Conservation (phyloP, 2,888 invertebrate genomes). For the Villa cingulata region DNA sequence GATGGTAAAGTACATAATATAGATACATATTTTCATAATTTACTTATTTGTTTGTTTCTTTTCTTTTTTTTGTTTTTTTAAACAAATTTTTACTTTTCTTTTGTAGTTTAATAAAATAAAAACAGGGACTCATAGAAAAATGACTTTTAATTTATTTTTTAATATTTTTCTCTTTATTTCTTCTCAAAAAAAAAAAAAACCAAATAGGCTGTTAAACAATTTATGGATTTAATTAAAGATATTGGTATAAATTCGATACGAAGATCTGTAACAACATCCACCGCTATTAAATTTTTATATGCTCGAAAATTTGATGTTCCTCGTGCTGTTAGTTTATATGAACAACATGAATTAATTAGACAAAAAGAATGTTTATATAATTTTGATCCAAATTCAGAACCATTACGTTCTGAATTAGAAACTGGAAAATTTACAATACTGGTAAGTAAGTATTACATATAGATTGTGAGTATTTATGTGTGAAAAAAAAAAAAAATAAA, state of each 20-base stretch:
- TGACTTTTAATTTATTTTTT: no score
- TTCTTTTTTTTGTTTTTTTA: no score
- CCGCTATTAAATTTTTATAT: constrained; percentile 83
- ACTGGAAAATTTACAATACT: constrained; percentile 94
- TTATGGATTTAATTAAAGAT: constrained; percentile 36
- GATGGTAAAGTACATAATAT: no score
- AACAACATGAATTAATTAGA: constrained; percentile 83
- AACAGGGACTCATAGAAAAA: no score
- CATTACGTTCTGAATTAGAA: constrained; percentile 70
- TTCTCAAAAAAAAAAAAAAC: no score
- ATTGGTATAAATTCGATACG: constrained; percentile 23
- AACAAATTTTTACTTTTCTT: no score
- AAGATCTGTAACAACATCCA: constrained; percentile 47
- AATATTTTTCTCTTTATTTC: neutral
- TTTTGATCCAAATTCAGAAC: constrained; percentile 72
- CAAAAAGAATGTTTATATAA: constrained; percentile 71
- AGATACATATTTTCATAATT: no score
- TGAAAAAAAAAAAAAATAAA: no score
- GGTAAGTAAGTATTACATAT: constrained; percentile 41
- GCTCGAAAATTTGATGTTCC: constrained; percentile 91
- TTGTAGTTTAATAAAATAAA: no score
- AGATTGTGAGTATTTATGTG: no score
- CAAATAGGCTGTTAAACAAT: constrained; percentile 36
- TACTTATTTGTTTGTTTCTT: no score
- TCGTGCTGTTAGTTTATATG: constrained; percentile 79